Conservation (phyloP, 2,113 vertebrate genomes). For the Eleginops maclovinus region DNA sequence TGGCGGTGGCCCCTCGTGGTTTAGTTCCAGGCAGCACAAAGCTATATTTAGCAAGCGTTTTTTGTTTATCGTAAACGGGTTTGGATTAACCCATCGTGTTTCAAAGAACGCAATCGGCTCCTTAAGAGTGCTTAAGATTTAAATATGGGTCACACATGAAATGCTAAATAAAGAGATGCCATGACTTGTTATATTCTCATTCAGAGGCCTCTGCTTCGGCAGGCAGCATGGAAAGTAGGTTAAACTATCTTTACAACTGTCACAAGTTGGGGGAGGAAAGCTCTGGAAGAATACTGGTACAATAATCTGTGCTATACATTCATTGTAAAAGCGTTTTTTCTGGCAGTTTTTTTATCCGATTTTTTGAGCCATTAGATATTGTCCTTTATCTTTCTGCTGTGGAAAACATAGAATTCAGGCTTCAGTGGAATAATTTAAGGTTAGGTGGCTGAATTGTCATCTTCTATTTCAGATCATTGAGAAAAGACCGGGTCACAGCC, state of each 20-base stretch:
- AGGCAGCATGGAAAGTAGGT: slow-evolving; percentile 62
- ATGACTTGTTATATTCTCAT: slow-evolving; percentile 17
- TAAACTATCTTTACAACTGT: slow-evolving; percentile 38
- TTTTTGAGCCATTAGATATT: not conserved
- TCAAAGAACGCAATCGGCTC: slow-evolving; percentile 7
- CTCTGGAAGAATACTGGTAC: slow-evolving; percentile 15
- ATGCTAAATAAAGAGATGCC: slow-evolving; percentile 56
- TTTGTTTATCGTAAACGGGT: slow-evolving; percentile 59
- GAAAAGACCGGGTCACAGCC: slow-evolving; percentile 94
- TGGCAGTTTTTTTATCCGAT: too few relatives aligned
- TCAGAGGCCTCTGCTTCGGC: slow-evolving; percentile 9
- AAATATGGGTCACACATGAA: slow-evolving; percentile 59
- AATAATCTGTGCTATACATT: slow-evolving; percentile 11
- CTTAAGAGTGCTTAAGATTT: slow-evolving; percentile 37
- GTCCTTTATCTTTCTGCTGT: not conserved
- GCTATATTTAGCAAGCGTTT: slow-evolving; percentile 63
- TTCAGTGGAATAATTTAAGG: not conserved
- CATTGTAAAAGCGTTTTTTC: too few relatives aligned
- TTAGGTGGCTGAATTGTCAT: not conserved
- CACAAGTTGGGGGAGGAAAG: slow-evolving; percentile 23
- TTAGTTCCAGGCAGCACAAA: slow-evolving; percentile 35
- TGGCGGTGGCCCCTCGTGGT: slow-evolving; percentile 54
- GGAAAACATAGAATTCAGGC: not conserved
- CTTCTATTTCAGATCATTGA: slow-evolving; percentile 91
- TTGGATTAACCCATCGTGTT: slow-evolving; percentile 33